Evolutionary conservation across 2,888 invertebrate species (phyloP), one percentile per base, ranked within the genome.

Genomic region (Idaea dimidiata): DNA sequence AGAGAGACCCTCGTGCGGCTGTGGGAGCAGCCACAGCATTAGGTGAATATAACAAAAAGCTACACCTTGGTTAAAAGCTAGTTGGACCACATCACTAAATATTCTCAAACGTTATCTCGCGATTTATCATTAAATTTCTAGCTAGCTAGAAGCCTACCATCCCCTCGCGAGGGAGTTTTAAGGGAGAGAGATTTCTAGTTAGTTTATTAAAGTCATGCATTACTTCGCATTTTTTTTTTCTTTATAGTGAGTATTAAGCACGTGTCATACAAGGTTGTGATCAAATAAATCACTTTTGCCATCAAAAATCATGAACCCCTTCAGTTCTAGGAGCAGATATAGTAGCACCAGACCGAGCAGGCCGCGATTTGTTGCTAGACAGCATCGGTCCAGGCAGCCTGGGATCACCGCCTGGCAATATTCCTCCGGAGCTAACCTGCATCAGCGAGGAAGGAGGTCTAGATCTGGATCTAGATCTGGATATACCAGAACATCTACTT

Each of bases 391-490:
- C 88, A 0, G 90, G 89, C 68, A 88, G 88, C 66, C 81, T 92
- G 60, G 88, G 93, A 72, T 86, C 90, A 70, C 84, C 93, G 71
- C 83, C 94, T 72, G 80, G 92, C 78, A 88, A 90, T 90, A 73
- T 90, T 83, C 96, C 83, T 64, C 95, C 95, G 0, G 97, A 97
- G 84, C 93, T 97, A 69, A 97, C 97, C 16, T 97, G 97, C 86
- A 97, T 97, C 82, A 96, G 96, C 59, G 97, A 97, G 84, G 97
- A 97, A 80, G 97, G 96, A 31, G 96, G 97, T 60, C 95, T 96
- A 0, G 97, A 97, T 77, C 95, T 97, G 93, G 97, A 97, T 84
- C 92, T 97, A 58, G 96, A 96, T 17, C 78, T 92, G 63, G 91
- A 91, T 60, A 88, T 92, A 75, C 92, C 92, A 0, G 96, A 97